Conservation (phyloP, 2,113 vertebrate species). For the Eublepharis macularius region DNA sequence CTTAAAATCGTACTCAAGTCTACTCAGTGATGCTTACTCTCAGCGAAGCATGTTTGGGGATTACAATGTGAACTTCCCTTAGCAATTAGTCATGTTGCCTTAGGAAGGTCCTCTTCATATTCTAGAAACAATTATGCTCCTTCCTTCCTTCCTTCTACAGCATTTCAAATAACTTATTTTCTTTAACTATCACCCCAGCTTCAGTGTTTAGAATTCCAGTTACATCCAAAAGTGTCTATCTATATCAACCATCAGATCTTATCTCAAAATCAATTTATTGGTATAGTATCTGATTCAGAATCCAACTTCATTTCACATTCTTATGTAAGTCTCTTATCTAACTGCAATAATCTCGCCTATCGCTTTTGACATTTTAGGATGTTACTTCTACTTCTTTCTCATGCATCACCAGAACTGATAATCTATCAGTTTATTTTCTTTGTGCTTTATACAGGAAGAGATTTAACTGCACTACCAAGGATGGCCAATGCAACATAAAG, state of each 20-base stretch:
- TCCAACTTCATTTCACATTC: constrained; percentile 36
- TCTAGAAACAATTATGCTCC: neutral
- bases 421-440: neutral
- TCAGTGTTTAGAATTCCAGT: constrained; percentile 15
- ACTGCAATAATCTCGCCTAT: constrained; percentile 14
- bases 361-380: constrained; percentile 1
- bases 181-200: neutral
- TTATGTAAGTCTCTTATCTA: constrained; percentile 10
- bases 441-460: neutral
- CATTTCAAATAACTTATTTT: constrained; percentile 18
- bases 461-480: neutral
- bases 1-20: too few relatives aligned
- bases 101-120: neutral
- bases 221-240: constrained; percentile 35
- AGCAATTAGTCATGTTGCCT: too few relatives aligned
- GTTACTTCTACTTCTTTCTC: constrained; percentile 10
- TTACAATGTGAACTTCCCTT: neutral
- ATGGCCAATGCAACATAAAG: neutral
- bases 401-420: constrained; percentile 2
- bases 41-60: too few relatives aligned
- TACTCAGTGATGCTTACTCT: too few relatives aligned
- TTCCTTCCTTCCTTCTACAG: too few relatives aligned
- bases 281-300: constrained; percentile 36
- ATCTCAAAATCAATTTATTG: constrained; percentile 40
- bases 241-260: constrained; percentile 36